These are phyloP conservation scores for Nebria ingens DNA, from an alignment of 1,140 invertebrate species.

Conservation along the genomic window DNA sequence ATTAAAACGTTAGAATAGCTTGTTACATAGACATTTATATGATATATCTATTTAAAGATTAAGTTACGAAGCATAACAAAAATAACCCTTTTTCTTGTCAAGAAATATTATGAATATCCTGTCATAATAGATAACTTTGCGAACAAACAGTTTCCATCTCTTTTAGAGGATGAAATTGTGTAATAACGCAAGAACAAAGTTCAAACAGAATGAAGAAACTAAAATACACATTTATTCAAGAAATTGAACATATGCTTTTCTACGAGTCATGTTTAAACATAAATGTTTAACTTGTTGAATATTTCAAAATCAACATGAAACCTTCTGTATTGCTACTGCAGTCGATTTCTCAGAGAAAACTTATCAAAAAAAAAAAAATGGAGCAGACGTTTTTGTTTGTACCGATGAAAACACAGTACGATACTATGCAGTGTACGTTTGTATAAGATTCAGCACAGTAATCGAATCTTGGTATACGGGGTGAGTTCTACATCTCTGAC, in stretches of 20 bases:
- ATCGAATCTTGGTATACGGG: neutral
- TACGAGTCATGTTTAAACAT: too few relatives aligned
- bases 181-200: too few relatives aligned
- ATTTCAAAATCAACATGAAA: slow-evolving; percentile 7
- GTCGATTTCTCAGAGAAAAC: neutral
- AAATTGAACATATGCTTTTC: too few relatives aligned
- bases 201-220: neutral
- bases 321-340: neutral
- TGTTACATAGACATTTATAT: too few relatives aligned
- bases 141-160: too few relatives aligned
- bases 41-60: too few relatives aligned
- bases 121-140: too few relatives aligned
- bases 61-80: too few relatives aligned
- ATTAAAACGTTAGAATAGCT: too few relatives aligned
- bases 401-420: neutral
- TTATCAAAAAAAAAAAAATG: neutral
- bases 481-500: neutral
- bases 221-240: neutral
- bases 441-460: neutral
- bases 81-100: too few relatives aligned
- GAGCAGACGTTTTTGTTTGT: neutral
- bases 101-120: too few relatives aligned
- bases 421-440: neutral
- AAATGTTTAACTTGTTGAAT: slow-evolving; percentile 8
- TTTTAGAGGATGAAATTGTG: too few relatives aligned